Evolutionary conservation across 2,888 invertebrate genomes (phyloP).

Genomic region (Peribatodes rhomboidaria): DNA sequence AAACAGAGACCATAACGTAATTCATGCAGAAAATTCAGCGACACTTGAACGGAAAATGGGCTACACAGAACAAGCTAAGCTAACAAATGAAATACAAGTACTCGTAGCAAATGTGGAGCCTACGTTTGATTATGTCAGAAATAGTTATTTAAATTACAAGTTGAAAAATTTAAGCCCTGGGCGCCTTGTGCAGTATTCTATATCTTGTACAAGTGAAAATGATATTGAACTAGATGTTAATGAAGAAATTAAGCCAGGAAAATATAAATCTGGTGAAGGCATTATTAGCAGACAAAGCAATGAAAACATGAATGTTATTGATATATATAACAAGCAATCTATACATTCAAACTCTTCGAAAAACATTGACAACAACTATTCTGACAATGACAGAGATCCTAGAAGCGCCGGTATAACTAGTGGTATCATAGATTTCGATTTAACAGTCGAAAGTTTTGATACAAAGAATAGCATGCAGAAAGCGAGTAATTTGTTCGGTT

Average conservation of each 20-base stretch:
- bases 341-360: constrained; percentile 58
- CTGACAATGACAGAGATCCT: constrained; percentile 19
- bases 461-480: constrained; percentile 34
- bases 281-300: constrained; percentile 26
- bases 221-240: constrained; percentile 37
- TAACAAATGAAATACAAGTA: constrained; percentile 67
- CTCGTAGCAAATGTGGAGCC: constrained; percentile 64
- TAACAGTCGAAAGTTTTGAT: constrained; percentile 36
- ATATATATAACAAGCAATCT: constrained; percentile 64
- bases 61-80: constrained; percentile 40
- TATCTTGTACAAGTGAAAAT: constrained; percentile 51
- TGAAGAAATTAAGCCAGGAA: constrained; percentile 17
- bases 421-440: constrained; percentile 44
- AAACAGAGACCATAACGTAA: constrained; percentile 14
- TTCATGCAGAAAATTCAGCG: not conserved
- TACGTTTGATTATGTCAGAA: constrained; percentile 61
- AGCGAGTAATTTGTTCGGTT: constrained; percentile 43
- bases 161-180: constrained; percentile 62
- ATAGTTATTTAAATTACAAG: constrained; percentile 68
- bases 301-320: constrained; percentile 53
- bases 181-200: constrained; percentile 65
- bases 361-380: constrained; percentile 46
- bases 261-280: constrained; percentile 8
- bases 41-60: constrained; percentile 5
- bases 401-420: constrained; percentile 46